A percentile compares a stretch with the other conserved stretches of the same genome.
Evolutionary conservation across 2,888 invertebrate species (phyloP).

Genomic region (Eremobia ochroleuca): DNA sequence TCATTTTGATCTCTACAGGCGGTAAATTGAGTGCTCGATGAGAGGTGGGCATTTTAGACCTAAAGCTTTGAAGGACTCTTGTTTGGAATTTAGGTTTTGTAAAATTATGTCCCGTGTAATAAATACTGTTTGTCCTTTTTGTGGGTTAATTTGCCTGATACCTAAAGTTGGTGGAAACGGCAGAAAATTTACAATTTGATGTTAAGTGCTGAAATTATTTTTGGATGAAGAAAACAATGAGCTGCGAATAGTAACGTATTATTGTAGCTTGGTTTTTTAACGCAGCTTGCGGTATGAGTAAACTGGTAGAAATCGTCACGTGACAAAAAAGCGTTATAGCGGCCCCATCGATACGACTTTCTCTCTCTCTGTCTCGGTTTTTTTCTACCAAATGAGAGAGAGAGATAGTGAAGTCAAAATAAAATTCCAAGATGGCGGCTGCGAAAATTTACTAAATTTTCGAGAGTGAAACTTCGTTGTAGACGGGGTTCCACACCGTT

Average conservation of each 20-base stretch:
- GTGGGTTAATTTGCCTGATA: constrained; percentile 25
- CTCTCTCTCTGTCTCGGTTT: no score
- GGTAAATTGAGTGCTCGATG: constrained; percentile 46
- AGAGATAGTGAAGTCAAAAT: no score
- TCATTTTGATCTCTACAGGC: constrained; percentile 45
- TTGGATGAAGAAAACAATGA: constrained; percentile 7
- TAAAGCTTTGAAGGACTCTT: constrained; percentile 8
- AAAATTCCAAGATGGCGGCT: no score
- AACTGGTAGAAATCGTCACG: no score
- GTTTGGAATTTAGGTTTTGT: constrained; percentile 20
- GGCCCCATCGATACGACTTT: no score
- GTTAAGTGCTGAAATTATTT: background rate
- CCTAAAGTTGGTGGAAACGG: background rate
- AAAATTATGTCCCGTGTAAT: constrained; percentile 21
- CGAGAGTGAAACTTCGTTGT: no score
- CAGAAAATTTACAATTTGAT: constrained; percentile 10
- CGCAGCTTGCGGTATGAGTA: no score
- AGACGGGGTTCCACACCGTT: no score
- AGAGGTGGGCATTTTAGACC: constrained; percentile 7
- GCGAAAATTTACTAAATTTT: no score
- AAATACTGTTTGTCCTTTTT: constrained; percentile 31
- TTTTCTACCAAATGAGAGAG: no score
- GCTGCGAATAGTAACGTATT: background rate
- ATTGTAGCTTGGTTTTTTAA: no score
- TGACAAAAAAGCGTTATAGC: no score